Percentiles rank a stretch among this genome's conserved stretches.
Evolutionary conservation across 2,113 vertebrate species (phyloP).

Genomic region (Willisornis vidua): DNA sequence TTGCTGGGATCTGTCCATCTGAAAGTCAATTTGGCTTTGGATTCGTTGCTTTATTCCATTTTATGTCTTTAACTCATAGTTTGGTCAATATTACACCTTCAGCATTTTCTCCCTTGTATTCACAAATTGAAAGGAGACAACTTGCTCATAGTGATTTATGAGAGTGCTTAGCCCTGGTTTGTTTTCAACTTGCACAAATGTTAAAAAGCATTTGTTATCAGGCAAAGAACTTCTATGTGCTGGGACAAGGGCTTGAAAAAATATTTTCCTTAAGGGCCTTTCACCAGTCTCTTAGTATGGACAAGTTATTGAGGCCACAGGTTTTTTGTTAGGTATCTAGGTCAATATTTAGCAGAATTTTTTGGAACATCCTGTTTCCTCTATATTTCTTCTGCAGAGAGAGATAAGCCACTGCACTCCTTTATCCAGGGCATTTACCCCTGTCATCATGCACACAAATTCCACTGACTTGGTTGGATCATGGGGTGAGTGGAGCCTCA

Average conservation of each 20-base stretch:
- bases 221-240: neutral
- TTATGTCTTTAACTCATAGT: neutral
- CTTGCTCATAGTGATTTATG: neutral
- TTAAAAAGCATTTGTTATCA: slow-evolving; percentile 13
- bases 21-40: neutral
- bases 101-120: neutral
- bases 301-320: neutral
- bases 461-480: neutral
- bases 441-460: neutral
- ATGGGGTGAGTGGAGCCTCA: neutral
- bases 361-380: slow-evolving; percentile 39
- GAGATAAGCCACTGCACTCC: slow-evolving; percentile 11
- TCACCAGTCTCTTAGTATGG: neutral
- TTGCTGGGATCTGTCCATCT: neutral
- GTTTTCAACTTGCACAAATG: neutral
- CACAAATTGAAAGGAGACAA: neutral
- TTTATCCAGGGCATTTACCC: neutral
- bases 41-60: neutral
- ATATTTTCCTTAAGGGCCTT: neutral
- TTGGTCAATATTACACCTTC: neutral
- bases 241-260: neutral
- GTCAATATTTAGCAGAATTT: slow-evolving; percentile 27
- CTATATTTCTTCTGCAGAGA: neutral
- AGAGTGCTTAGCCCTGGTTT: neutral
- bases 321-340: neutral